Percentiles rank a stretch among this genome's conserved stretches.
phyloP scores from a whole-genome alignment of 2,113 vertebrate genomes.

The Engraulis encrasicolus region DNA sequence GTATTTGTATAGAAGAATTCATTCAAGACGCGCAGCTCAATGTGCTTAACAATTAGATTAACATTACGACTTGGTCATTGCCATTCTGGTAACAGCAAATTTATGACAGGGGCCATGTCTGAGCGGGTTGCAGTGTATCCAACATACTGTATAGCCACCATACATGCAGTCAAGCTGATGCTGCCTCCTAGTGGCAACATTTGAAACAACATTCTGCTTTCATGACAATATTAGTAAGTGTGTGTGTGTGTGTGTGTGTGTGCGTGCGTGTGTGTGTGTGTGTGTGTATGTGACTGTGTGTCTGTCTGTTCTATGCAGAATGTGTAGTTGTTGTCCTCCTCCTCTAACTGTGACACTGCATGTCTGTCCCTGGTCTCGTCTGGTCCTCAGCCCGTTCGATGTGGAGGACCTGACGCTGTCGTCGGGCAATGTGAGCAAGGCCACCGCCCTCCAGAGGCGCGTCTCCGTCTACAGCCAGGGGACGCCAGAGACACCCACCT shows the following conservation, averaged over 20 bases:
- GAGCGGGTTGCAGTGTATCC: no score
- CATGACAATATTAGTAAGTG: not conserved
- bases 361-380: not conserved
- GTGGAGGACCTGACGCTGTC: slow-evolving; percentile 92
- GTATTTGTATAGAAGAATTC: no score
- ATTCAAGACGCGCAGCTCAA: no score
- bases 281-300: not conserved
- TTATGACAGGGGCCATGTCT: no score
- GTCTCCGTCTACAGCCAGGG: slow-evolving; percentile 97
- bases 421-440: slow-evolving; percentile 86
- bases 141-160: not conserved
- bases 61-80: no score
- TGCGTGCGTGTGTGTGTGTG: not conserved
- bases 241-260: not conserved
- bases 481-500: slow-evolving; percentile 93
- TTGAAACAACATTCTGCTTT: not conserved
- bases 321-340: not conserved
- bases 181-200: slow-evolving; percentile 61
- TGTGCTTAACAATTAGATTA: no score
- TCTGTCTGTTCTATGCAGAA: not conserved
- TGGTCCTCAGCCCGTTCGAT: slow-evolving; percentile 88
- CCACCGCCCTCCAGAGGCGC: slow-evolving; percentile 88
- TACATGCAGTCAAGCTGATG: not conserved
- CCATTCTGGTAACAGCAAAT: no score
- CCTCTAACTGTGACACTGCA: not conserved